Evolutionary conservation across 2,888 invertebrate genomes (phyloP), one percentile per base, ranked within the genome.

Genomic region (Chloroclysta siterata): DNA sequence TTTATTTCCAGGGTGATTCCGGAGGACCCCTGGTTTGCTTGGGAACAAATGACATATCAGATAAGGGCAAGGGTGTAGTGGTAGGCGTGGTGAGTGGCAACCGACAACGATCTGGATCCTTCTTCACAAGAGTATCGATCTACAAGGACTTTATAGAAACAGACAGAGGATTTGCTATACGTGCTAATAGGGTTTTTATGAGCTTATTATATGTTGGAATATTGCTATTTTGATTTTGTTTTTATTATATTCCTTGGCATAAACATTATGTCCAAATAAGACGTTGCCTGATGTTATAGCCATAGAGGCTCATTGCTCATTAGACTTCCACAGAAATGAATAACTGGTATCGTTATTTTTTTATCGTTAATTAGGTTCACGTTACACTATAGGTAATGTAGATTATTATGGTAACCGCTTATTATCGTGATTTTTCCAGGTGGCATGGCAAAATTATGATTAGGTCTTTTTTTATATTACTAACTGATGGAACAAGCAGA

Each of bases 11-110:
- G 89, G 88, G 87, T 28, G 89, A 89, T 68, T 89, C 89, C 0
- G 90, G 90, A 2, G 89, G 89, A 0, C 88, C 88, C 1, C 67
- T 89, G 7, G 83, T 89, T 0, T 89, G 89, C 61, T 5, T 39
- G 6, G 47, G 65, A 0, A 83, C 85, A 0, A 70, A 73, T 0
- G 84, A 86, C 42, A 79, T 82, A 0, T 71, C 74, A 0, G 85
- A 85, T 51, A 33, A 4, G 0, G 60, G 46, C 0, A 68, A 66
- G 11, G 85, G 86, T 0, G 54, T 88, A 0, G 59, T 88, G 5
- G 84, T 86, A 0, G 89, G 72, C 0, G 52, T 72, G 5, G 69
- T 69, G 13, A 66, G 69, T n/a, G 72, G 72, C 5, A 44, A 47
- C n/a, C 39, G 69, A 8, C 0, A 1, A 0, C 0, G 36, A 11